A percentile compares a stretch with the other conserved stretches of the same genome.
These are phyloP conservation scores for Carassius gibelio DNA, from an alignment of 2,113 vertebrate species.

Conservation along the genomic window DNA sequence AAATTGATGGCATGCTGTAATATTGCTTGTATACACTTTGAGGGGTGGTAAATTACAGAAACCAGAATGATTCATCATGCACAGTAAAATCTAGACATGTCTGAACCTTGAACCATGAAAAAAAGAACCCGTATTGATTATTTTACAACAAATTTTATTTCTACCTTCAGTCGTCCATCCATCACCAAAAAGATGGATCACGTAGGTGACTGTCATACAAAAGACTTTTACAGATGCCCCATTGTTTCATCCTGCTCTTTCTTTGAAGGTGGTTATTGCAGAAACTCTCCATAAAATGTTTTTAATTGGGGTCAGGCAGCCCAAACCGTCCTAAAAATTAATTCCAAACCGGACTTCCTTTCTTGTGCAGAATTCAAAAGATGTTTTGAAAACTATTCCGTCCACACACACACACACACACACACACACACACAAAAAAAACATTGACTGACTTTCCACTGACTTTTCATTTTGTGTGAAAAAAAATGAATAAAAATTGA, in stretches of 20 bases:
- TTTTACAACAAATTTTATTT: constrained; percentile 19
- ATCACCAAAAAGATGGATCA: neutral
- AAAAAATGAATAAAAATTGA: no score
- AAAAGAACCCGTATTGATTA: constrained; percentile 5
- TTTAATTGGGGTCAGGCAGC: neutral
- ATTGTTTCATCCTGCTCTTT: no score
- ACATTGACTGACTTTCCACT: no score
- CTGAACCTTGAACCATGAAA: neutral
- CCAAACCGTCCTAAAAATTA: neutral
- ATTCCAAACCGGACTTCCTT: no score
- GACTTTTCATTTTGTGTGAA: no score
- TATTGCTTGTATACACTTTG: neutral
- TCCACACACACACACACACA: no score
- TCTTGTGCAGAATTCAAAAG: no score
- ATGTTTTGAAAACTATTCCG: no score
- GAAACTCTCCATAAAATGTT: neutral
- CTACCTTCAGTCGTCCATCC: neutral
- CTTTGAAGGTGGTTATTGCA: neutral
- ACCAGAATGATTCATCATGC: neutral
- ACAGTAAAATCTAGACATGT: neutral
- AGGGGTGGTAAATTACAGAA: neutral
- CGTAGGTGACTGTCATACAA: neutral
- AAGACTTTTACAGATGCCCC: neutral
- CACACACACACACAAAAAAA: no score
- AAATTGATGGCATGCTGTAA: neutral